Evolutionary conservation across 2,888 invertebrate species (phyloP).

Genomic region (Caradrina clavipalpis): DNA sequence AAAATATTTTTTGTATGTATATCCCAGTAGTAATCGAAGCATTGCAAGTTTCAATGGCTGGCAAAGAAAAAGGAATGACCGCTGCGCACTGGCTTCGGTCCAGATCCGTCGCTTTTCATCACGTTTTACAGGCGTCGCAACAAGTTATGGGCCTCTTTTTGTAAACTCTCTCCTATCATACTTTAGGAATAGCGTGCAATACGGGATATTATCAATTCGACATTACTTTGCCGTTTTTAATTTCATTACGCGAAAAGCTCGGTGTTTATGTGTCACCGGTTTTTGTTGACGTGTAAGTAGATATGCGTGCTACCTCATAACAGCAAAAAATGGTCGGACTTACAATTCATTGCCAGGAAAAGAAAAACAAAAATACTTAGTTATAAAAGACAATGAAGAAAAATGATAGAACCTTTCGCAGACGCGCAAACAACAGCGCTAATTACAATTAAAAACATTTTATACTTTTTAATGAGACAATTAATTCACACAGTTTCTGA

Average conservation of each 20-base stretch:
- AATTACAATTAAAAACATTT: conserved; percentile 47
- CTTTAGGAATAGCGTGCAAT: conserved; percentile 48
- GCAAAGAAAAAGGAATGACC: conserved; percentile 72
- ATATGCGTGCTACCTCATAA: conserved; percentile 4
- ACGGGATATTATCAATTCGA: conserved; percentile 53
- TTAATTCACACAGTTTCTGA: conserved; percentile 39
- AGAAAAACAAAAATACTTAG: conserved; percentile 25
- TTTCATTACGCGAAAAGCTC: conserved; percentile 12
- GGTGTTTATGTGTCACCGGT: conserved; percentile 5
- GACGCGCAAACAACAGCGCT: conserved; percentile 32
- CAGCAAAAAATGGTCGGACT: conserved; percentile 10
- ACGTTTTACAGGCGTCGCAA: conserved; percentile 76
- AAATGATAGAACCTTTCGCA: conserved; percentile 23
- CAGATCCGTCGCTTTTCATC: conserved; percentile 77
- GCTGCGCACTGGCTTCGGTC: conserved; percentile 74
- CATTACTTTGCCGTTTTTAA: conserved; percentile 25
- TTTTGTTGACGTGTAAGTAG: conserved; percentile 14
- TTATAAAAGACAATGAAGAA: conserved; percentile 25
- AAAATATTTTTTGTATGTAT: conserved; percentile 28
- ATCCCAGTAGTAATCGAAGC: conserved; percentile 67
- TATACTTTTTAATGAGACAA: conserved; percentile 36
- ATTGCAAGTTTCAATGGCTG: conserved; percentile 70
- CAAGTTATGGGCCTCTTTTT: conserved; percentile 78
- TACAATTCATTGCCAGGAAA: background rate
- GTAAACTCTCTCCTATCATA: conserved; percentile 56